Conservation (phyloP, 2,797 vertebrate genomes). For the Brachymystax lenok region DNA sequence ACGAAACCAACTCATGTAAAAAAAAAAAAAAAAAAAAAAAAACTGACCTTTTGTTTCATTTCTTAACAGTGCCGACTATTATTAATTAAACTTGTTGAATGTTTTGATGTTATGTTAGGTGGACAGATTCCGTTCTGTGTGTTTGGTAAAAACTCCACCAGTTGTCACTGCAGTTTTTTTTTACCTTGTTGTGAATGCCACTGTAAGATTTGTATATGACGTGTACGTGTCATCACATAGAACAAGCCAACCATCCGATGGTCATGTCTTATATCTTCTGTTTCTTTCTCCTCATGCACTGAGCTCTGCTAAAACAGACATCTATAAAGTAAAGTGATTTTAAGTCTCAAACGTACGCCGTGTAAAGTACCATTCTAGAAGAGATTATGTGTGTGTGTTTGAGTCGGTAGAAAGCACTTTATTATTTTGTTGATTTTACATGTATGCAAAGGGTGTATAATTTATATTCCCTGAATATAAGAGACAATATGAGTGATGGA, state of each 20-base stretch:
- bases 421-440: conserved; percentile 51
- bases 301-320: conserved; percentile 70
- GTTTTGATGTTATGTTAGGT: conserved; percentile 31
- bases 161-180: conserved; percentile 21
- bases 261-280: conserved; percentile 73
- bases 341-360: conserved; percentile 70
- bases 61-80: background rate
- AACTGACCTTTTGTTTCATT: background rate
- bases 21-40: too few relatives aligned
- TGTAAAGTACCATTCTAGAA: conserved; percentile 66
- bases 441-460: conserved; percentile 46
- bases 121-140: conserved; percentile 45
- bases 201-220: conserved; percentile 50
- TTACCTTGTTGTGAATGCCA: conserved; percentile 45
- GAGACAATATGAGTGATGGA: conserved; percentile 53
- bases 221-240: conserved; percentile 37
- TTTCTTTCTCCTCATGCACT: conserved; percentile 72
- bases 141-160: conserved; percentile 29
- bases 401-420: conserved; percentile 79
- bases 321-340: conserved; percentile 58
- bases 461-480: conserved; percentile 32
- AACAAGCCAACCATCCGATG: conserved; percentile 60
- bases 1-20: conserved; percentile 35
- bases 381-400: conserved; percentile 69
- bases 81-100: conserved; percentile 14